These are phyloP conservation scores for Ia io DNA, from an alignment of 2,113 vertebrate species.

Conservation along the genomic window DNA sequence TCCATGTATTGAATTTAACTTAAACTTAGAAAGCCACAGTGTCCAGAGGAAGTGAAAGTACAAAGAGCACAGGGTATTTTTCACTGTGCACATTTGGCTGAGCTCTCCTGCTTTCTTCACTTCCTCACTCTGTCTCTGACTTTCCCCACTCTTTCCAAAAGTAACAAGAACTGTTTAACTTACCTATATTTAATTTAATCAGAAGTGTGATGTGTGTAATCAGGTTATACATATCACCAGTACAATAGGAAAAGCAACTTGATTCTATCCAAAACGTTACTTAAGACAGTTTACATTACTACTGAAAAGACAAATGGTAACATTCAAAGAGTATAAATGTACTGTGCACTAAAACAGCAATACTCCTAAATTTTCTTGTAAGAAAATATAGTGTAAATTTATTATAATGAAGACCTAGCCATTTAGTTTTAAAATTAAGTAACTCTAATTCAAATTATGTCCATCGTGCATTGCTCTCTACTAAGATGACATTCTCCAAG, in stretches of 20 bases:
- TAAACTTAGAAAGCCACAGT: not conserved
- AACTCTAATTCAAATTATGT: not conserved
- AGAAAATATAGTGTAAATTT: not conserved
- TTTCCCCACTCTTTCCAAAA: not conserved
- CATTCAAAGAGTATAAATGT: not conserved
- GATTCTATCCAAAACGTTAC: constrained; percentile 4
- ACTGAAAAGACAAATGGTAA: not conserved
- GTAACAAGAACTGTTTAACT: not conserved
- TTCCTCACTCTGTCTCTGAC: not conserved
- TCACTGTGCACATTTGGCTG: not conserved
- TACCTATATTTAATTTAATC: not conserved
- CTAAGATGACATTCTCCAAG: not conserved
- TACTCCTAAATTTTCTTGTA: not conserved
- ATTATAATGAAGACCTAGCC: not conserved
- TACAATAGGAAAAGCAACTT: not conserved
- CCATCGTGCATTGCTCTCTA: not conserved
- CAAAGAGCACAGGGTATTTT: not conserved
- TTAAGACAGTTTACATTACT: not conserved
- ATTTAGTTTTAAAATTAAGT: not conserved
- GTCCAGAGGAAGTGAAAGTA: not conserved
- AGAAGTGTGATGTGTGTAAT: constrained; percentile 23
- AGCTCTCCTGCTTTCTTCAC: not conserved
- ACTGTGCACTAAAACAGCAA: not conserved
- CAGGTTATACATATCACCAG: not conserved
- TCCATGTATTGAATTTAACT: not conserved